Percentiles rank a stretch among this genome's conserved stretches.
Evolutionary conservation across 2,113 vertebrate species (phyloP).

Genomic region (Ivindomyrus marchei): DNA sequence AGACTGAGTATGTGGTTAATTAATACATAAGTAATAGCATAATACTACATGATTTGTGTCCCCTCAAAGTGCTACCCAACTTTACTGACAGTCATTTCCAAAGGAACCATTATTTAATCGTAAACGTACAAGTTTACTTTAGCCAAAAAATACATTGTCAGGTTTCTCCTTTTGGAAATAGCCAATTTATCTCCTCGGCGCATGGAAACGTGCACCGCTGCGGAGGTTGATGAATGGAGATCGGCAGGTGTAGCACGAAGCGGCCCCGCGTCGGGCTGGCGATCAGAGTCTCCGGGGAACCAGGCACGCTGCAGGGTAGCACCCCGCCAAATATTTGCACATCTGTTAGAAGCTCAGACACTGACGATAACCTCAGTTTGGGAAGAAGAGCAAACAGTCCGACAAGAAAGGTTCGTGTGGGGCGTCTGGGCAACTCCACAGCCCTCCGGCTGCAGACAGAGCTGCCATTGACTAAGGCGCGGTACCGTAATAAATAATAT

Average conservation of each 20-base stretch:
- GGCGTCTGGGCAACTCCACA: not conserved
- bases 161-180: not conserved
- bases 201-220: not conserved
- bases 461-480: not conserved
- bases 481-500: not conserved
- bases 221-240: not conserved
- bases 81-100: not conserved
- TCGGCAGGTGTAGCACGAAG: not conserved
- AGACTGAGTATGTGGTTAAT: not conserved
- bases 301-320: not conserved
- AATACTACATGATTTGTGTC: not conserved
- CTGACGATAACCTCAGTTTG: slow-evolving; percentile 7
- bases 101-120: not conserved
- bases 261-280: not conserved
- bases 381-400: slow-evolving; percentile 22
- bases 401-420: not conserved
- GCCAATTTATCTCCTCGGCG: not conserved
- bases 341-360: slow-evolving; percentile 19
- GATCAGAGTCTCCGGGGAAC: not conserved
- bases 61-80: not conserved
- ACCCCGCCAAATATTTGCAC: slow-evolving; percentile 20
- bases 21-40: not conserved
- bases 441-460: not conserved
- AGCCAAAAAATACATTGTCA: not conserved
- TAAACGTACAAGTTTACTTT: not conserved